Evolutionary conservation across 1,140 invertebrate species (phyloP).

Genomic region (Zeugodacus cucurbitae): DNA sequence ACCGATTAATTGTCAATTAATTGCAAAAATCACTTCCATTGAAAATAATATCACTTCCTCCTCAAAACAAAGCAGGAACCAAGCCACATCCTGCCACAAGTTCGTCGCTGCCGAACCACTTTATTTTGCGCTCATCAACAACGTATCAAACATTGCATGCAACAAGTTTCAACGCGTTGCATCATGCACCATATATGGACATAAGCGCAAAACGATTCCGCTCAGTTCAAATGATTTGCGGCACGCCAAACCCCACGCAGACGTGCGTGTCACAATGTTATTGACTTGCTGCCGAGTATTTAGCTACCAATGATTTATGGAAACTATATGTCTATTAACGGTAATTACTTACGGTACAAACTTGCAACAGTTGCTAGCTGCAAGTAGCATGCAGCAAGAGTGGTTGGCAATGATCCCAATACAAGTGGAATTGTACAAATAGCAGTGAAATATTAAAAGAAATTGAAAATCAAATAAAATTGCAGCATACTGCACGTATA

Average conservation of each 20-base stretch:
- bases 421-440: not conserved
- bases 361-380: not conserved
- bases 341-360: not conserved
- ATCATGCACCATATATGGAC: not conserved
- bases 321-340: constrained; percentile 17
- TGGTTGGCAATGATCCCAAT: not conserved
- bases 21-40: too few species aligned
- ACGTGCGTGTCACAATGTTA: constrained; percentile 13
- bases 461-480: not conserved
- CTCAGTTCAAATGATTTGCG: constrained; percentile 12
- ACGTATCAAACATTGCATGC: not conserved
- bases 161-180: not conserved
- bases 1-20: too few species aligned
- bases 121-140: not conserved
- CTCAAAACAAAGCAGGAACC: not conserved
- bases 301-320: not conserved
- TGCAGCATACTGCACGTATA: not conserved
- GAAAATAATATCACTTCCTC: not conserved
- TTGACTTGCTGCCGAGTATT: not conserved
- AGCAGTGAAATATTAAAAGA: not conserved
- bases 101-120: too few species aligned
- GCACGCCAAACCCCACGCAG: not conserved
- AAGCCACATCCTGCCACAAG: too few species aligned
- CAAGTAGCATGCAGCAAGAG: not conserved
- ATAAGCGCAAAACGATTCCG: not conserved